phyloP scores from a whole-genome alignment of 1,140 invertebrate genomes.

The Neocloeon triangulifer region DNA sequence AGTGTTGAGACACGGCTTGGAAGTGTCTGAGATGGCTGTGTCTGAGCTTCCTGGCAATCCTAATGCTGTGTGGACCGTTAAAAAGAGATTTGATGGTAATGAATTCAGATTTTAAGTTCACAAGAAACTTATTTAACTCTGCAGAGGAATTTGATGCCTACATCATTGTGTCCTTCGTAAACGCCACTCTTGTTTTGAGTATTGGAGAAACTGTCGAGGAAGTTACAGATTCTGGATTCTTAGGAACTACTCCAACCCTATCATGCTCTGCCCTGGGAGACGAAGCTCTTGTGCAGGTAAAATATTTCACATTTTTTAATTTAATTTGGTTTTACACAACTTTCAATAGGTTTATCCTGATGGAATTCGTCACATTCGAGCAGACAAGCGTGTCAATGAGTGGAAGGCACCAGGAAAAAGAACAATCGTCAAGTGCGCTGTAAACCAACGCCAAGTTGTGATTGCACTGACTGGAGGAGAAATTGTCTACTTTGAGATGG shows the following conservation, averaged over 20 bases:
- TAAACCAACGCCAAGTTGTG: constrained; percentile 96
- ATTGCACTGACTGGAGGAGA: constrained; percentile 95
- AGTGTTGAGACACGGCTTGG: constrained; percentile 88
- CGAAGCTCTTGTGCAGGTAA: constrained; percentile 88
- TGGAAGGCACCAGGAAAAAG: constrained; percentile 98
- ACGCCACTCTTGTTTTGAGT: constrained; percentile 94
- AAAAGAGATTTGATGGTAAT: constrained; percentile 78
- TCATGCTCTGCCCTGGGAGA: constrained; percentile 92
- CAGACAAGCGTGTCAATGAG: constrained; percentile 94
- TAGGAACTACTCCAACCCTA: constrained; percentile 93
- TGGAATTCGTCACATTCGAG: constrained; percentile 93
- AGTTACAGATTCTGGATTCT: constrained; percentile 97
- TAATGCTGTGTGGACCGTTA: constrained; percentile 99
- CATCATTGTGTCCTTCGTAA: constrained; percentile 99
- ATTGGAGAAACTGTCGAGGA: constrained; percentile 99
- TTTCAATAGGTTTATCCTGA: constrained; percentile 71
- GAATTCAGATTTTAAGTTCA: too few species aligned
- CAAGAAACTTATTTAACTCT: constrained; percentile 18
- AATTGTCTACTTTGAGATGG: constrained; percentile 99
- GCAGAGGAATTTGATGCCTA: constrained; percentile 97
- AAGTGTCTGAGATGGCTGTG: constrained; percentile 98
- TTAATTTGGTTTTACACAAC: constrained; percentile 7
- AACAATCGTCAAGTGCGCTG: constrained; percentile 90
- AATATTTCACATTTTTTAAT: constrained; percentile 1
- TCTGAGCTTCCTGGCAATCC: constrained; percentile 97